Evolutionary conservation across 2,797 vertebrate genomes (phyloP), one percentile per base, ranked within the genome.

Genomic region (Kryptolebias ocellatus): DNA sequence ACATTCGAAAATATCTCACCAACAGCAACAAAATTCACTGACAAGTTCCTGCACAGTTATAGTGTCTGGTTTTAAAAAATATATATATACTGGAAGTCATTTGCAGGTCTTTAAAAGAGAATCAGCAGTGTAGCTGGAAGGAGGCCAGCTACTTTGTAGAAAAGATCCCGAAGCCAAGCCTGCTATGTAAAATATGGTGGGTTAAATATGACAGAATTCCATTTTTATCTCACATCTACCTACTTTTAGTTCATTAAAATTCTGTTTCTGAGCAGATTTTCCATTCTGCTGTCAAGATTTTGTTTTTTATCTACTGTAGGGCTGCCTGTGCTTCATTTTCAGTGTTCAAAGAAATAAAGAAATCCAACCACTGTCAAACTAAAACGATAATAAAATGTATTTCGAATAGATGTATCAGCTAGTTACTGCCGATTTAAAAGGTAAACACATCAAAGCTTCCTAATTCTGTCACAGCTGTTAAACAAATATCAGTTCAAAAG

Each of bases 391-490:
- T 37, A 59, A 62, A 10, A 12, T 74, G 60, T 18, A 64, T 84
- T 78, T 68, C 58, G 53, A 85, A 58, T 27, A 72, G 67, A 67
- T n/a, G 53, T 18, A 64, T 61, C 74, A 68, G 77, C 58, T 59
- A 61, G 58, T 72, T 63, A 66, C 61, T 18, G 81, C 59, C 46
- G 59, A 70, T 59, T 72, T 84, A 78, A 82, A 83, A 85, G 70
- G 79, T 74, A 75, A 70, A 24, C 67, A 56, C 80, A 79, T 89
- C 76, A 90, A 80, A 75, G 64, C 61, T 74, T 67, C 72, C 53
- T 46, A 37, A 59, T 80, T 80, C 84, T 89, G 89, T 88, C 87
- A 86, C 24, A 82, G 50, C 63, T 83, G 75, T 70, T 86, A 37
- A 58, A 15, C 60, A 72, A 79, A 88, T 79, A 83, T 64, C 49